Base-by-base conservation (phyloP, 2,888 invertebrate species). In the Conops quadrifasciatus region DNA sequence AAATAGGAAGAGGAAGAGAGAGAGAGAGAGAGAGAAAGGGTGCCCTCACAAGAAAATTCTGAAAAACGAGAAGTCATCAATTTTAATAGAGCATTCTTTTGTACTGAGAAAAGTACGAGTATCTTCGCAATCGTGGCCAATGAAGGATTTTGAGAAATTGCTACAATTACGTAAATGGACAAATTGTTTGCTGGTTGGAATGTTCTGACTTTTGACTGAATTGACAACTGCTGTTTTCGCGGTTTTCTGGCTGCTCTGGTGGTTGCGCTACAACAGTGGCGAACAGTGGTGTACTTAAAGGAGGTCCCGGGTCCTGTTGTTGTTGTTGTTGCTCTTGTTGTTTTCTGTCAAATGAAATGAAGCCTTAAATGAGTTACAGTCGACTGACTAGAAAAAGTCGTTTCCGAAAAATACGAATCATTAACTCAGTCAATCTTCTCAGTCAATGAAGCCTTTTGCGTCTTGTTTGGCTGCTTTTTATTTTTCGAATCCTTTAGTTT, bases 301-400 rank as follows among this genome's bases (percentile, higher is more conserved):
- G n/a, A n/a, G n/a, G n/a, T n/a, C n/a, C n/a, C n/a, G n/a, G n/a
- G n/a, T n/a, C n/a, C n/a, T 49, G 49, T 45, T 63, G 26, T 45
- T 62, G 62, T 62, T 64, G 24, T 49, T 24, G 19, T 21, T 30
- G 11, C 26, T 66, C 7, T 56, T 63, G 63, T 9, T 43, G n/a
- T 64, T 36, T 36, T 70, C 65, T 60, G 63, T 66, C 36, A 63
- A n/a, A 78, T 81, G 80, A 81, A 81, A 80, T 81, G 81, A 79
- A 81, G 77, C 81, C 79, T 80, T 79, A 80, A 81, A 81, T 81
- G 80, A 81, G 81, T 80, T 80, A 78, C 80, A 73, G 71, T 71
- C 71, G 45, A 21, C 51, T 43, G 65, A 15, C 63, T 15, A 47
- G 13, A 47, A 43, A 43, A 30, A 62, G 19, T 36, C 9, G 36